Base-by-base conservation (phyloP, 1,140 invertebrate genomes). In the Uloborus diversus region DNA sequence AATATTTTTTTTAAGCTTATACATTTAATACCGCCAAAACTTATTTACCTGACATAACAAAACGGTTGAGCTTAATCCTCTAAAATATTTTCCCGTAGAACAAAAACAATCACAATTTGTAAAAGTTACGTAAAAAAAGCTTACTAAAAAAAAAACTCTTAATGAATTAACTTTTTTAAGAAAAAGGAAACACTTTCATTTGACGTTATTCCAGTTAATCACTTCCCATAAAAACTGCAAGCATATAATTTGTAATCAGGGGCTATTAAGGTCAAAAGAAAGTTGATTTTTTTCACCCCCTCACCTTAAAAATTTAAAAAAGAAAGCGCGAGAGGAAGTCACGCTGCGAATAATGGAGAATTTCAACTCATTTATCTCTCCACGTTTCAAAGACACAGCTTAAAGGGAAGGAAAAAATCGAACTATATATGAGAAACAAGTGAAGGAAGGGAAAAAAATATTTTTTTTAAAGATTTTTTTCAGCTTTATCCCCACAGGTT, bases 231-330 rank as follows among this genome's bases (percentile, higher is more conserved):
- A 61, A 42, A 73, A 25, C 56, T 35, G 57, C 57, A 37, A 42
- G 37, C 56, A 30, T 65, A 65, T 76, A 76, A 76, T 76, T 65
- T 76, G 73, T 76, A 61, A 65, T 61, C 73, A 64, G 23, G 56
- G 61, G 53, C 73, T 76, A 76, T 76, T 76, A 76, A 76, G 73
- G 73, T 76, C 73, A 76, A 76, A 65, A 76, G 73, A 76, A 76
- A 76, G 70, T 62, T 73, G 70, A 62, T 62, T 37, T 62, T 35
- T 35, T 23, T 11, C 25, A 23, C 27, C 37, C 25, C 57, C 20
- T 49, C 30, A 17, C 30, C 35, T 33, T 53, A 53, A n/a, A n/a
- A n/a, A n/a, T n/a, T n/a, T n/a, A n/a, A n/a, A n/a, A n/a, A 17
- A 7, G 20, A 7, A 32, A n/a, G n/a, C 7, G 37, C 27, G 30